phyloP scores from a whole-genome alignment of 1,140 invertebrate species.

The Caenorhabditis brenneri region DNA sequence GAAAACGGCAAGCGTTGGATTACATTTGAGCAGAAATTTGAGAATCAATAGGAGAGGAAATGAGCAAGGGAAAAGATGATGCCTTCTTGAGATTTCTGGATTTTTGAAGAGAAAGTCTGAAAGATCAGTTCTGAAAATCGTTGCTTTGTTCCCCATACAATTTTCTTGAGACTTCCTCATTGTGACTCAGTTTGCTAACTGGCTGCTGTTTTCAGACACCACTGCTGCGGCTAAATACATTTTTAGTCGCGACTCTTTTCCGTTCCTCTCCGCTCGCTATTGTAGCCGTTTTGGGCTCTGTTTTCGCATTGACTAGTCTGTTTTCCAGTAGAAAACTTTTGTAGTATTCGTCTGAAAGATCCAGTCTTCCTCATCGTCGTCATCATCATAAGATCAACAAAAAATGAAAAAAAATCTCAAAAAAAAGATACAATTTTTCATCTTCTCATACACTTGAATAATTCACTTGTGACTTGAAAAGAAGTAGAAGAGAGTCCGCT shows the following conservation, averaged over 20 bases:
- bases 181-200: too few species aligned
- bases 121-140: too few species aligned
- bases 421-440: neutral
- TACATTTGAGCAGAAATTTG: neutral
- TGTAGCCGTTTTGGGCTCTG: too few species aligned
- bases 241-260: neutral
- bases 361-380: too few species aligned
- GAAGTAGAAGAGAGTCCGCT: neutral
- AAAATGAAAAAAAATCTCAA: neutral
- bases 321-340: too few species aligned
- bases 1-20: neutral
- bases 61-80: neutral
- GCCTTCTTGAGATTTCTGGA: neutral
- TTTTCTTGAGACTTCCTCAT: too few species aligned
- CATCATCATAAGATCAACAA: neutral
- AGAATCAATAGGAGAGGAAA: neutral
- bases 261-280: neutral
- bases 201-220: too few species aligned
- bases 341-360: too few species aligned
- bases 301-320: too few species aligned
- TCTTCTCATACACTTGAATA: neutral
- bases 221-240: too few species aligned
- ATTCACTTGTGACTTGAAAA: neutral
- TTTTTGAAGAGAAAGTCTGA: neutral
- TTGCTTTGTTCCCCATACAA: too few species aligned